These are phyloP conservation scores for Mamestra configurata DNA, from an alignment of 1,140 invertebrate genomes.

Conservation along the genomic window DNA sequence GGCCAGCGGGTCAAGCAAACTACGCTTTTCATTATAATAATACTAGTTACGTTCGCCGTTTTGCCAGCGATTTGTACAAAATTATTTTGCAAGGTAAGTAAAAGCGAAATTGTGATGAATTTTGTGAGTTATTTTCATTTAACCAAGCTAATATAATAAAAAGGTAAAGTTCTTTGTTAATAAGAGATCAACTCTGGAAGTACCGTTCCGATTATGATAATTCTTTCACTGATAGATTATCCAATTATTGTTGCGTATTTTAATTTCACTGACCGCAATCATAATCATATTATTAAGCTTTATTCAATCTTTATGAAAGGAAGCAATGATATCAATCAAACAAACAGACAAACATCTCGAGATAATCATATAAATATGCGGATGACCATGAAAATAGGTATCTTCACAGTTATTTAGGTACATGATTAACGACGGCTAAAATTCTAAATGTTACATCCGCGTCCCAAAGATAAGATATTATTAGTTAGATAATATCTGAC, in stretches of 20 bases:
- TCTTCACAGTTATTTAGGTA: not conserved
- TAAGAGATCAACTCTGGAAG: not conserved
- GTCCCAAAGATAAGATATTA: not conserved
- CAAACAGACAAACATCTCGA: not conserved
- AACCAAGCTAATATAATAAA: too few relatives aligned
- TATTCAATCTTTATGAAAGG: too few relatives aligned
- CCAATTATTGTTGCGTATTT: too few relatives aligned
- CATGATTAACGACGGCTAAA: not conserved
- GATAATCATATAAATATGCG: not conserved
- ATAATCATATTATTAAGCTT: not conserved
- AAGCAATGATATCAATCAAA: too few relatives aligned
- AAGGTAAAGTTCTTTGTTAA: not conserved
- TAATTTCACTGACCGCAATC: too few relatives aligned
- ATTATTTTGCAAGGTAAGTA: conserved; percentile 15
- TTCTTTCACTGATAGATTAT: not conserved
- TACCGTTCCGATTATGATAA: not conserved
- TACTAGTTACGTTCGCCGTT: conserved; percentile 7
- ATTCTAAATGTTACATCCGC: conserved; percentile 16
- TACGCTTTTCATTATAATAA: conserved; percentile 47
- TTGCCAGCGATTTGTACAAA: conserved; percentile 1
- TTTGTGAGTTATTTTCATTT: too few relatives aligned
- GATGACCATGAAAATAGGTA: conserved; percentile 18
- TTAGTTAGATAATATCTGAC: not conserved
- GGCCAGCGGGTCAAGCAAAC: conserved; percentile 55
- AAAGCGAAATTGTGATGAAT: not conserved